phyloP scores from a whole-genome alignment of 2,797 vertebrate species.

The Catharus ustulatus region DNA sequence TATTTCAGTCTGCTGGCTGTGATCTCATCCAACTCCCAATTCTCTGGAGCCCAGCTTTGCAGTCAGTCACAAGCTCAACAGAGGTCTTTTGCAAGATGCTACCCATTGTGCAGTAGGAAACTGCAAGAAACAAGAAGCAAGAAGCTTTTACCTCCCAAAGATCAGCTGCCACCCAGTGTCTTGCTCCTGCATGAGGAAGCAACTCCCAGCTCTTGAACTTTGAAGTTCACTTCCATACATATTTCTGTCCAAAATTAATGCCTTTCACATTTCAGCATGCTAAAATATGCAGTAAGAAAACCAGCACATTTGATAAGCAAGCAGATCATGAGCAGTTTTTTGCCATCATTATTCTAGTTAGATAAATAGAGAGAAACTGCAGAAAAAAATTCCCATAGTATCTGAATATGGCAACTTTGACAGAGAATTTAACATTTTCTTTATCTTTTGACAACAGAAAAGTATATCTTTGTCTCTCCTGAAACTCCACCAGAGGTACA shows the following conservation, averaged over 20 bases:
- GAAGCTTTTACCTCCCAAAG: not conserved
- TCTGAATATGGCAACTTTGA: not conserved
- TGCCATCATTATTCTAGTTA: not conserved
- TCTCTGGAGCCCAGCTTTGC: not conserved
- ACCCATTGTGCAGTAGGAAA: not conserved
- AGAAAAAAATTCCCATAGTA: not conserved
- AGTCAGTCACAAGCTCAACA: rapidly evolving
- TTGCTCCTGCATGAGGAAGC: not conserved
- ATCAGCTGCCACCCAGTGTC: not conserved
- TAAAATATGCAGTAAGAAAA: slow-evolving; percentile 34
- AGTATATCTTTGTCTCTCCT: not conserved
- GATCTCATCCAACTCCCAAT: not conserved
- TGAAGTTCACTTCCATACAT: slow-evolving; percentile 10
- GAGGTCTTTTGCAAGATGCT: not conserved
- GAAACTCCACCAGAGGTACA: slow-evolving; percentile 24
- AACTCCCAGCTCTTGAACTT: not conserved
- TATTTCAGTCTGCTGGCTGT: not conserved
- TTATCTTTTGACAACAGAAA: slow-evolving; percentile 25
- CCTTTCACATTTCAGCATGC: not conserved
- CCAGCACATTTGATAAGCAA: not conserved
- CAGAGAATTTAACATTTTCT: slow-evolving; percentile 16
- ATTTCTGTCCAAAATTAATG: slow-evolving; percentile 10
- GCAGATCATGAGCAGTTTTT: not conserved
- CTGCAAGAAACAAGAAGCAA: not conserved
- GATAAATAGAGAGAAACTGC: not conserved